Evolutionary conservation across 2,113 vertebrate genomes (phyloP), one percentile per base, ranked within the genome.

Genomic region (Hemicordylus capensis): DNA sequence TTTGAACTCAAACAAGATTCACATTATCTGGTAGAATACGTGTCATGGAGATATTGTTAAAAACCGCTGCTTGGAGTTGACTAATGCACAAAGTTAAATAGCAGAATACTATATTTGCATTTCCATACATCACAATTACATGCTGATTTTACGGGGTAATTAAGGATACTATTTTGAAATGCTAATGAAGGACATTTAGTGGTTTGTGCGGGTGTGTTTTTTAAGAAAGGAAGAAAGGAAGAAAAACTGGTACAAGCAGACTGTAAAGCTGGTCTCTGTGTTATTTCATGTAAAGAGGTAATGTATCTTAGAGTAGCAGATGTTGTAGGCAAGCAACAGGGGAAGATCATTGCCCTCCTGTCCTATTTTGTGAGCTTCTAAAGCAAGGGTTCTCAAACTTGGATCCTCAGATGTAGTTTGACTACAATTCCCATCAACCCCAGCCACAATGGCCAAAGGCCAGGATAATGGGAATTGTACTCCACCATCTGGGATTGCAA

Each of bases 51-150:
- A 54, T 78, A 86, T 75, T 76, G 75, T 81, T 86, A 83, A 87
- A 15, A 6, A 2, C 17, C 89, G 10, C 46, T 90, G 11, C 86
- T 90, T 90, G 91, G 75, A 67, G 84, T 90, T 90, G 70, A 77
- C 46, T 87, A 85, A 59, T 82, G 44, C 76, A 74, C 3, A 76
- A 87, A 90, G 84, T 39, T 81, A 84, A 91, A 91, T 82, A 82
- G 77, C 85, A 89, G 79, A 64, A 95, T 94, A 76, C 0, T 6
- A 1, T 85, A 89, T 91, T 94, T 94, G 73, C 85, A 78, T 94
- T 91, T 91, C 77, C 88, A 84, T 75, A 84, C 39, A 84, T 42
- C 64, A 86, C 87, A 92, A 64, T 90, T 93, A 70, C 46, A 73
- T 89, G 39, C 39, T 93, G 90, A 89, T 89, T 61, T 67, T 85